Conservation (phyloP, 2,113 vertebrate species). For the Sterna hirundo region DNA sequence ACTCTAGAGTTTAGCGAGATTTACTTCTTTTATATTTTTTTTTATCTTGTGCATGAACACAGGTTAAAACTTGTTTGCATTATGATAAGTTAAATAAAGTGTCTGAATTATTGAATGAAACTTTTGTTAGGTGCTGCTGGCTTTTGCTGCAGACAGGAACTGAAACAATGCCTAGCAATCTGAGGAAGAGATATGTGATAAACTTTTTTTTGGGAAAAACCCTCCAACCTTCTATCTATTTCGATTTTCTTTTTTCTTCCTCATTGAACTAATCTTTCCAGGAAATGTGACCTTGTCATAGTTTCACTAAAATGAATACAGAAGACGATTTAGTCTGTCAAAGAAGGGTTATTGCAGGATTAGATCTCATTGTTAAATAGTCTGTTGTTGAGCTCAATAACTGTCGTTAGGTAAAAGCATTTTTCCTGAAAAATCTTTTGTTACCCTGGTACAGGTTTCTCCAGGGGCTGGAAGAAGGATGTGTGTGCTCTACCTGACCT, state of each 20-base stretch:
- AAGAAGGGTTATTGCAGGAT: not conserved
- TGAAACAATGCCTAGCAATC: not conserved
- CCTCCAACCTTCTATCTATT: not conserved
- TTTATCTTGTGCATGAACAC: not conserved
- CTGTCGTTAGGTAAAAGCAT: not conserved
- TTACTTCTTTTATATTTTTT: not conserved
- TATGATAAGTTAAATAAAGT: not conserved
- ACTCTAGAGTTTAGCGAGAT: not conserved
- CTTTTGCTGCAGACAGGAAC: not conserved
- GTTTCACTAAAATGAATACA: not conserved
- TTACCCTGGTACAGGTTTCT: not conserved
- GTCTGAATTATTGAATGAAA: not conserved
- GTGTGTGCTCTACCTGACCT: not conserved
- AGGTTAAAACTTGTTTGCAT: not conserved
- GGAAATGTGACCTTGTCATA: not conserved
- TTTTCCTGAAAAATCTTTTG: not conserved
- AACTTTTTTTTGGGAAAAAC: not conserved
- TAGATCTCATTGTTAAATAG: not conserved
- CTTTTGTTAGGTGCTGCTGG: not conserved
- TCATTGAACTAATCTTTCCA: not conserved
- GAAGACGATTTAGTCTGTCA: not conserved
- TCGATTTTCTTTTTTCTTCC: not conserved
- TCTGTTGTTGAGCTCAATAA: not conserved
- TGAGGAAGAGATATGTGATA: not conserved
- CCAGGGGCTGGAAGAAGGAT: not conserved